Evolutionary conservation across 2,888 invertebrate genomes (phyloP).

Genomic region (Isotomurus palustris): DNA sequence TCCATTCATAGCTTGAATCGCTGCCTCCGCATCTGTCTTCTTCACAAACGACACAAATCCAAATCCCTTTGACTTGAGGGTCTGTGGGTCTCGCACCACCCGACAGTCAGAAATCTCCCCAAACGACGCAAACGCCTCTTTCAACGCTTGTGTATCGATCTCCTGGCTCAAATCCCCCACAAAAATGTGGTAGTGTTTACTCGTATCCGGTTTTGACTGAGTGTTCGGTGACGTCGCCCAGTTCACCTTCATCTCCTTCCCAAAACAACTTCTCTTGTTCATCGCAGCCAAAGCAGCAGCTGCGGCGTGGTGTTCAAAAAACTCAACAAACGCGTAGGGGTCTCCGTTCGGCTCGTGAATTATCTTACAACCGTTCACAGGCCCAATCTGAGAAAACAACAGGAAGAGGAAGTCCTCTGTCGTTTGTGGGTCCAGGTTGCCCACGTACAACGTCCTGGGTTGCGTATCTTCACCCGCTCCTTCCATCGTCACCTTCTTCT

Average conservation of each 20-base stretch:
- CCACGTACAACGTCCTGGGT: conserved; percentile 66
- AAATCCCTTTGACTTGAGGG: conserved; percentile 66
- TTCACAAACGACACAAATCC: conserved; percentile 99
- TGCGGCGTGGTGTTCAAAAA: conserved; percentile 89
- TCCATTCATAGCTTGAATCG: conserved; percentile 97
- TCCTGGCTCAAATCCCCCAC: conserved; percentile 98
- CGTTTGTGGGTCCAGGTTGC: conserved; percentile 89
- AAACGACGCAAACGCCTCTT: conserved; percentile 96
- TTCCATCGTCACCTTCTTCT: too few relatives aligned
- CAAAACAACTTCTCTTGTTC: conserved; percentile 14
- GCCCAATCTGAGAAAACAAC: conserved; percentile 93
- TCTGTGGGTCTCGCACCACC: conserved; percentile 97
- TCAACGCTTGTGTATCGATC: conserved; percentile 94
- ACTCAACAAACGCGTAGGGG: conserved; percentile 98
- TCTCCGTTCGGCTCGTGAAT: conserved; percentile 97
- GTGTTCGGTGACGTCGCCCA: conserved; percentile 15
- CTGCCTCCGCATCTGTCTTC: conserved; percentile 96
- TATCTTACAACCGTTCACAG: conserved; percentile 96
- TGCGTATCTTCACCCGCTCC: conserved; percentile 5
- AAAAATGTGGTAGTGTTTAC: conserved; percentile 94
- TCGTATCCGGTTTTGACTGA: conserved; percentile 11
- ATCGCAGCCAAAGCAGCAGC: conserved; percentile 10
- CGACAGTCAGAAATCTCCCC: conserved; percentile 98
- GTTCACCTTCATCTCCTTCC: conserved; percentile 16
- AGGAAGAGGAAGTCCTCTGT: conserved; percentile 91